Conservation (phyloP, 2,797 vertebrate species). For the Steatocranus sp. region DNA sequence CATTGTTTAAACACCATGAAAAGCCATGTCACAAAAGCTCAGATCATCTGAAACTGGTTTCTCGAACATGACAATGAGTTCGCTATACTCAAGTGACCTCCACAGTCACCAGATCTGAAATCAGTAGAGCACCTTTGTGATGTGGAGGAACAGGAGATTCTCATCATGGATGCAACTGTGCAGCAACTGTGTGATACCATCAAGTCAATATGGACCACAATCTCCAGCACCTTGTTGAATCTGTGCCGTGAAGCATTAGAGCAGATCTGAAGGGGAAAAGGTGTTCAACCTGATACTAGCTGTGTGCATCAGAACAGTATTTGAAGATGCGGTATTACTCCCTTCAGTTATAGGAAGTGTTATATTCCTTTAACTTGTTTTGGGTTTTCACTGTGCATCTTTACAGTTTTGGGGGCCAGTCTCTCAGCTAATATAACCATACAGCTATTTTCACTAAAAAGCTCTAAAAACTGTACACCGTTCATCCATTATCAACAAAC, state of each 20-base stretch:
- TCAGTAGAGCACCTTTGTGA: background rate
- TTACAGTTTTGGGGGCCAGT: background rate
- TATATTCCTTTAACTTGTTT: background rate
- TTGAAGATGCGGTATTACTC: background rate
- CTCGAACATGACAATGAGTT: too few species aligned
- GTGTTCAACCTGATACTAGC: background rate
- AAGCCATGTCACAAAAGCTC: too few species aligned
- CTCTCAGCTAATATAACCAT: background rate
- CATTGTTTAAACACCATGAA: too few species aligned
- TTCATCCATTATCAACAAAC: background rate
- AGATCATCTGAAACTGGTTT: too few species aligned
- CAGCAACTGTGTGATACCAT: background rate
- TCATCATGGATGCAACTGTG: background rate
- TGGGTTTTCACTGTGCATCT: background rate
- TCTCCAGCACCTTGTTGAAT: background rate
- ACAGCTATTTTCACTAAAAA: background rate
- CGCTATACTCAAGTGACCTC: background rate
- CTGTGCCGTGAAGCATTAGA: background rate
- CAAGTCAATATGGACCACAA: background rate
- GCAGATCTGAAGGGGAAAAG: background rate
- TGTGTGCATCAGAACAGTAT: background rate
- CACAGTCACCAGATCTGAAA: background rate
- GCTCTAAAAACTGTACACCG: background rate
- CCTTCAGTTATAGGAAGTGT: background rate
- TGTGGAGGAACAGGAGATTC: background rate